phyloP scores from a whole-genome alignment of 2,113 vertebrate genomes.

The Bambusicola thoracicus region DNA sequence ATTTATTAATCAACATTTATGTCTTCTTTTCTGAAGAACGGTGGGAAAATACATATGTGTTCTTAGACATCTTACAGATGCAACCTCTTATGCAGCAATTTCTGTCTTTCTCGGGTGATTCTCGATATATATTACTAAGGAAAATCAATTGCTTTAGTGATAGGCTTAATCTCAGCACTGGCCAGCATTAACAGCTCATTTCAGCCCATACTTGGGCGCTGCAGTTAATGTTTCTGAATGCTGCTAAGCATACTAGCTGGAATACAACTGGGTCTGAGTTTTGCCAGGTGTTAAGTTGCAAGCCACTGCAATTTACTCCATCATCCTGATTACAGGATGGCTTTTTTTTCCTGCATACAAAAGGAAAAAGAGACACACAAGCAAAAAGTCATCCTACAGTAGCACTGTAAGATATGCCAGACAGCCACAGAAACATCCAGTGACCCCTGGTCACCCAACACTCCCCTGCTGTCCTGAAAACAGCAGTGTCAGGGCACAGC shows the following conservation, averaged over 20 bases:
- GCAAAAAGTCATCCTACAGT: neutral
- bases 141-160: neutral
- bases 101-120: neutral
- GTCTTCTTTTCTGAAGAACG: neutral
- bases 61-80: neutral
- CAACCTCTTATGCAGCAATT: neutral
- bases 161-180: neutral
- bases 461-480: neutral
- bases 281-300: neutral
- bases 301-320: neutral
- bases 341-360: neutral
- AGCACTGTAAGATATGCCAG: neutral
- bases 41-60: neutral
- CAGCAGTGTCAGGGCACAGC: neutral
- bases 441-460: neutral
- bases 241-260: neutral
- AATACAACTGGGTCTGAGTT: neutral
- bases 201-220: neutral
- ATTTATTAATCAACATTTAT: neutral
- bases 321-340: neutral
- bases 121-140: neutral
- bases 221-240: neutral
- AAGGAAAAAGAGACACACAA: neutral
- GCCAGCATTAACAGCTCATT: neutral
- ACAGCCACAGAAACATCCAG: neutral